These are phyloP conservation scores for Mallotus villosus DNA, from an alignment of 2,797 vertebrate genomes.

Conservation along the genomic window DNA sequence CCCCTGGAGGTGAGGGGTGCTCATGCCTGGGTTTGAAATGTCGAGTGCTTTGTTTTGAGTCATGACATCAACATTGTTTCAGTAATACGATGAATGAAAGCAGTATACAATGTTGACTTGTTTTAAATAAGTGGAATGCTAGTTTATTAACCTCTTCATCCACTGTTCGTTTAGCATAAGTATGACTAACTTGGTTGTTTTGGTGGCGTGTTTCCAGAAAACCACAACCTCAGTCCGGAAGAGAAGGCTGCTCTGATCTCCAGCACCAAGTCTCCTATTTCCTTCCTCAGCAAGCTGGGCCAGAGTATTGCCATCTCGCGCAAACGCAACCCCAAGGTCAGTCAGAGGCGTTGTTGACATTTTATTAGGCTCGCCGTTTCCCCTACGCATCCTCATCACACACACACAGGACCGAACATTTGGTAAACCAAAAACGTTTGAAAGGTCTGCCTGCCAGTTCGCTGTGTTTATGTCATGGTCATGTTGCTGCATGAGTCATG, in stretches of 20 bases:
- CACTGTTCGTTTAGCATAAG: background rate
- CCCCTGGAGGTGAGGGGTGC: conserved; percentile 84
- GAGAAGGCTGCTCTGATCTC: conserved; percentile 88
- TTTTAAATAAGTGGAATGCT: no score
- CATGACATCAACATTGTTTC: no score
- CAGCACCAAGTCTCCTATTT: conserved; percentile 95
- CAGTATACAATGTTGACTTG: no score
- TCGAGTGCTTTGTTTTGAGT: background rate
- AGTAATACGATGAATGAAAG: no score
- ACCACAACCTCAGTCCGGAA: conserved; percentile 87
- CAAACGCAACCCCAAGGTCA: conserved; percentile 94
- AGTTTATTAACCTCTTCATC: background rate
- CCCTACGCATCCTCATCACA: no score
- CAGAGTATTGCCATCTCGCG: conserved; percentile 96
- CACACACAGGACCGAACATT: no score
- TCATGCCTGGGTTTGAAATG: background rate
- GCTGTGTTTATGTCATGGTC: background rate
- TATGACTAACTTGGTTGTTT: background rate
- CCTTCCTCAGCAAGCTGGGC: conserved; percentile 95
- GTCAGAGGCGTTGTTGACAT: background rate
- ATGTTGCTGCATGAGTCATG: conserved; percentile 2
- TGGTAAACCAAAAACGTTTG: no score
- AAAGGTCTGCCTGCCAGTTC: background rate
- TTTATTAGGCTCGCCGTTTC: no score
- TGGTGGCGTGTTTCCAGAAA: conserved; percentile 69